phyloP scores from a whole-genome alignment of 2,797 vertebrate genomes.

The Helarctos malayanus region DNA sequence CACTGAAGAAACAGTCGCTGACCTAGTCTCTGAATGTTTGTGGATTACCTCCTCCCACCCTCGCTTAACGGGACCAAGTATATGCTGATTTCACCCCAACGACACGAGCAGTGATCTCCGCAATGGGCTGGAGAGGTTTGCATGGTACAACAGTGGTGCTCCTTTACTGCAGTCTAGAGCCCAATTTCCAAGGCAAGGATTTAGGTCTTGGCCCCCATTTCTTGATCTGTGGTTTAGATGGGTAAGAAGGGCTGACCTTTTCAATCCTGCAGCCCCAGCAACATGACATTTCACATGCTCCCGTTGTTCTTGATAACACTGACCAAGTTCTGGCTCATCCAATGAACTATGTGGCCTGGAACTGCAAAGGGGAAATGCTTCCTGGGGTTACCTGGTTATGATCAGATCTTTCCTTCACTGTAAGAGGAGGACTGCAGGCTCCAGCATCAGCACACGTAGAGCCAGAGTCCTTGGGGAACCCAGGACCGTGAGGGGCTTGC shows the following conservation, averaged over 20 bases:
- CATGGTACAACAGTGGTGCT: background rate
- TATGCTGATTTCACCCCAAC: background rate
- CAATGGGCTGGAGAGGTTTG: background rate
- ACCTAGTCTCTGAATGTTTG: background rate
- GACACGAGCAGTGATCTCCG: too few relatives aligned
- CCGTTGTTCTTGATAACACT: background rate
- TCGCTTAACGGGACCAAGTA: background rate
- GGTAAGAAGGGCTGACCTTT: background rate
- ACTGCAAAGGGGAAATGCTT: background rate
- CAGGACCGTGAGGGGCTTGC: background rate
- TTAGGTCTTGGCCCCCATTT: background rate
- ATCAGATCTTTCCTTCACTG: background rate
- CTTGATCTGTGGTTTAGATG: background rate
- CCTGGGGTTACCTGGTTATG: background rate
- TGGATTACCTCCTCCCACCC: rapidly evolving
- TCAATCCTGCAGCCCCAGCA: background rate
- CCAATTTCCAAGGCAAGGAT: background rate
- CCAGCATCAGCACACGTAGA: background rate
- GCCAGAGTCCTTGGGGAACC: background rate
- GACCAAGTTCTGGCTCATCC: background rate
- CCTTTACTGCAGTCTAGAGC: background rate
- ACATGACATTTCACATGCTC: background rate
- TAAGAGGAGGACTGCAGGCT: background rate
- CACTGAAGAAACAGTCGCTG: background rate
- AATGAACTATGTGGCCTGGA: background rate